Evolutionary conservation across 2,888 invertebrate species (phyloP).

Genomic region (Odontothrips loti): DNA sequence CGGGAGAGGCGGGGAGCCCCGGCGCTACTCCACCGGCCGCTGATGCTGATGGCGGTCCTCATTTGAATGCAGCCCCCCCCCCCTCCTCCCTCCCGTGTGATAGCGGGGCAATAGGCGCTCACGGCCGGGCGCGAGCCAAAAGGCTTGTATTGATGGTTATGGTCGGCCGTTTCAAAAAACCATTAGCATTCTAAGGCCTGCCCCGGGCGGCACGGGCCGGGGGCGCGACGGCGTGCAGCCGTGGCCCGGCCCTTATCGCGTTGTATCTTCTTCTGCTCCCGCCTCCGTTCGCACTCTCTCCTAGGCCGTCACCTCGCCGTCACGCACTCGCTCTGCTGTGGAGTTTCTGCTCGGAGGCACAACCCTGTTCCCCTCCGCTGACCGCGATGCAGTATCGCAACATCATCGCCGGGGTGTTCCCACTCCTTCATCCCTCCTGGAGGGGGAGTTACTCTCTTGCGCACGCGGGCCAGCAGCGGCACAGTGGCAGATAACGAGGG

Average conservation of each 20-base stretch:
- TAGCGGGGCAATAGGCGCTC: neutral
- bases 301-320: too few species aligned
- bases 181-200: neutral
- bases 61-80: neutral
- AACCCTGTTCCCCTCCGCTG: too few species aligned
- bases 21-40: too few species aligned
- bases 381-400: too few species aligned
- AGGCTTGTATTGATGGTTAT: neutral
- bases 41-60: neutral
- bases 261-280: neutral
- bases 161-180: neutral
- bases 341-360: too few species aligned
- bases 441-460: neutral
- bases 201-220: too few species aligned
- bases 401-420: too few species aligned
- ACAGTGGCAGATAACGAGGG: neutral
- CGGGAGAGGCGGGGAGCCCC: too few species aligned
- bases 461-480: neutral
- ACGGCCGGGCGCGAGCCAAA: neutral
- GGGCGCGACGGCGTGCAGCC: neutral
- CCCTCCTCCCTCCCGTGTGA: neutral
- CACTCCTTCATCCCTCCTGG: too few species aligned
- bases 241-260: neutral
- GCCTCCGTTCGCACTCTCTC: too few species aligned
- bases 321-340: too few species aligned